These are phyloP conservation scores for Stictocephala bisonia DNA, from an alignment of 2,888 invertebrate genomes.

Conservation along the genomic window DNA sequence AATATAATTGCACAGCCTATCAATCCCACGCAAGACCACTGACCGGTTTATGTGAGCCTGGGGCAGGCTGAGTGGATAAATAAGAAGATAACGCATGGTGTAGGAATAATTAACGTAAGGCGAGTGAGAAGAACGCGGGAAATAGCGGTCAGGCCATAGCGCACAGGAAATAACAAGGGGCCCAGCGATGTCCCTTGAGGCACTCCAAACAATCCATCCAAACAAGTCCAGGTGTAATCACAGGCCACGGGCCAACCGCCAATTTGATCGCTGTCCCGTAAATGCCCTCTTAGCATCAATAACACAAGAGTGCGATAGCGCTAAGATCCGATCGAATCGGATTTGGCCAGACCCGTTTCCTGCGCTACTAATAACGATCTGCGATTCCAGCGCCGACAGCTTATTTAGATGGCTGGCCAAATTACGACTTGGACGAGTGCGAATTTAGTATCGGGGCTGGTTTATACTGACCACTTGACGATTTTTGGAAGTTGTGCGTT, in stretches of 20 bases:
- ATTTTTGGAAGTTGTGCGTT: no score
- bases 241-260: no score
- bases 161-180: conserved; percentile 32
- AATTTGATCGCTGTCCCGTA: conserved; percentile 5
- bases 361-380: conserved; percentile 26
- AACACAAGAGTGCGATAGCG: conserved; percentile 34
- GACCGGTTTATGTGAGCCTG: conserved; percentile 17
- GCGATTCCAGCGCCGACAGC: conserved; percentile 24
- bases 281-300: conserved; percentile 41
- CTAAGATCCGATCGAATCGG: conserved; percentile 3
- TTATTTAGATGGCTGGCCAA: conserved; percentile 3
- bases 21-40: conserved; percentile 5
- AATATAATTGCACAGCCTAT: conserved; percentile 25
- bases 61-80: conserved; percentile 12
- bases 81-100: conserved; percentile 31
- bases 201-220: conserved; percentile 28
- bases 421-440: background rate
- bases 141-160: no score
- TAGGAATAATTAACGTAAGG: conserved; percentile 28
- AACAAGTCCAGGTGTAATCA: conserved; percentile 31
- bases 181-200: conserved; percentile 27
- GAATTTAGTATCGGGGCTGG: no score
- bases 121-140: conserved; percentile 16
- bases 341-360: conserved; percentile 30
- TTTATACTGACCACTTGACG: no score